These are phyloP conservation scores for Pristionchus japonicus DNA, from an alignment of 2,888 invertebrate genomes.

Conservation along the genomic window DNA sequence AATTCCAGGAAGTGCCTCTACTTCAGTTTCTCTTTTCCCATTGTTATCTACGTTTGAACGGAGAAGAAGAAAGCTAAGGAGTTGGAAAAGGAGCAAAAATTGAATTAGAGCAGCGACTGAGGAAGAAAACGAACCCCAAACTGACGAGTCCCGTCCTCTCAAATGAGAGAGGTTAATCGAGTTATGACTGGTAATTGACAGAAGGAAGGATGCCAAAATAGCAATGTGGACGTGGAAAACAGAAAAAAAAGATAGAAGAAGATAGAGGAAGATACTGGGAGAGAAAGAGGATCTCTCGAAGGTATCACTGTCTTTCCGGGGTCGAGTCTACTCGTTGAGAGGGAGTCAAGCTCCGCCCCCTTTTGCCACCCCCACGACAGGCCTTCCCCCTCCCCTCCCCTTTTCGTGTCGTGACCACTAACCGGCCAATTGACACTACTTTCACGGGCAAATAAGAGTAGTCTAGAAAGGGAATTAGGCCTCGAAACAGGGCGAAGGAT, in stretches of 20 bases:
- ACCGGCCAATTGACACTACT: conserved; percentile 7
- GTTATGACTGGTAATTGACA: neutral
- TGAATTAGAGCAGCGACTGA: neutral
- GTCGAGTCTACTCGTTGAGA: neutral
- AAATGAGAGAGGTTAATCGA: neutral
- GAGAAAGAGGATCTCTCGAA: neutral
- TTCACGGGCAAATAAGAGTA: neutral
- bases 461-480: conserved; percentile 8
- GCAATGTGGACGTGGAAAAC: neutral
- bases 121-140: neutral
- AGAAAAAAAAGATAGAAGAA: neutral
- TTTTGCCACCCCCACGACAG: conserved; percentile 23
- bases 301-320: conserved; percentile 1
- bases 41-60: neutral
- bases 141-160: neutral
- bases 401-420: conserved; percentile 2
- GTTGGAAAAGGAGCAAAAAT: neutral
- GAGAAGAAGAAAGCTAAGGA: neutral
- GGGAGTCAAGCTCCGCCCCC: neutral
- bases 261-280: neutral
- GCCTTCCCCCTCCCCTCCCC: neutral
- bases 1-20: neutral
- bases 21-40: neutral
- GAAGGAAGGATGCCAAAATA: neutral
- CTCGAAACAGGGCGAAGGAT: neutral